These are phyloP conservation scores for Drosophila watanabei DNA, from an alignment of 1,140 invertebrate genomes.

Conservation along the genomic window DNA sequence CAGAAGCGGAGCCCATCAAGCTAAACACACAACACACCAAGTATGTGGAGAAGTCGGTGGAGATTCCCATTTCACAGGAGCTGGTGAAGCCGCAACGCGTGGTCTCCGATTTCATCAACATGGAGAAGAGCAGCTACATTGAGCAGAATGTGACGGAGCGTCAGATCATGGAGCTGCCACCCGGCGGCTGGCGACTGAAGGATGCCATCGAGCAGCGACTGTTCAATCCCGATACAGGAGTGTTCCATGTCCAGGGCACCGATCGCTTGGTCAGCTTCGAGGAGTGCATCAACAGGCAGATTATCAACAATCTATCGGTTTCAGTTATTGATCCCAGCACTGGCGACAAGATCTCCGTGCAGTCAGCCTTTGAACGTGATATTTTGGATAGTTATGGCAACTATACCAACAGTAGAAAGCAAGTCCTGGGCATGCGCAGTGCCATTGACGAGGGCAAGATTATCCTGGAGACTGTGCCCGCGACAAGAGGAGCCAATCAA, in stretches of 20 bases:
- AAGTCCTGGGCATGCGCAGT: constrained; percentile 90
- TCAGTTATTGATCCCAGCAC: constrained; percentile 91
- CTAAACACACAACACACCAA: constrained; percentile 86
- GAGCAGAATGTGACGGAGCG: constrained; percentile 76
- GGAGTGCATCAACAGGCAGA: constrained; percentile 93
- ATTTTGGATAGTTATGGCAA: constrained; percentile 92
- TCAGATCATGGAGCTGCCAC: constrained; percentile 90
- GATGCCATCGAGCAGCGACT: constrained; percentile 92
- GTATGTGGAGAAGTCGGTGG: constrained; percentile 79
- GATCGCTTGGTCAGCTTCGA: constrained; percentile 94
- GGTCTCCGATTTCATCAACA: constrained; percentile 86
- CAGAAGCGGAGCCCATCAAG: constrained; percentile 80
- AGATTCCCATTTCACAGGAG: constrained; percentile 76
- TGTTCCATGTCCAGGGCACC: constrained; percentile 95
- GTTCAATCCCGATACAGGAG: constrained; percentile 92
- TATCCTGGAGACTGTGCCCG: constrained; percentile 86
- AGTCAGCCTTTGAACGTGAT: constrained; percentile 91
- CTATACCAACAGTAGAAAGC: constrained; percentile 88
- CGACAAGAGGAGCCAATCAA: constrained; percentile 81
- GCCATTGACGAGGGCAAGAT: constrained; percentile 91
- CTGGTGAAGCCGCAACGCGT: constrained; percentile 85
- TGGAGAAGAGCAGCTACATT: constrained; percentile 82
- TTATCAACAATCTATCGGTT: constrained; percentile 94
- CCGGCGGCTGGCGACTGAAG: constrained; percentile 92
- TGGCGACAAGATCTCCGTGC: constrained; percentile 90